These are phyloP conservation scores for Lapara coniferarum DNA, from an alignment of 2,888 invertebrate genomes.

Conservation along the genomic window DNA sequence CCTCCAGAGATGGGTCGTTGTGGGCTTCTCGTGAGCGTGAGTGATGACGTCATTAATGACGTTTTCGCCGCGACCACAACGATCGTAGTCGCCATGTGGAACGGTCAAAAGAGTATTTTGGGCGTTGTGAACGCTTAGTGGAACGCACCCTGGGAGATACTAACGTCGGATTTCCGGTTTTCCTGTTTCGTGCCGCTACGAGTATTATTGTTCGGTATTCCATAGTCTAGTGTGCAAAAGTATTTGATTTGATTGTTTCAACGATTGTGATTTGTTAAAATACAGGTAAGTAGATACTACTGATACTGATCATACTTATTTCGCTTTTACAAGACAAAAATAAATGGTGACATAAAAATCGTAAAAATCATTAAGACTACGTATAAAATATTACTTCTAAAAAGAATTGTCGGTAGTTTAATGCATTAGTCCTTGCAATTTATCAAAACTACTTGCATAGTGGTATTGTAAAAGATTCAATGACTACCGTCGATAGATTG, in stretches of 20 bases:
- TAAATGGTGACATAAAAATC: slow-evolving; percentile 19
- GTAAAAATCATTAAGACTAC: background rate
- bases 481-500: slow-evolving; percentile 4
- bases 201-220: too few species aligned
- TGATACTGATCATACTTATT: background rate
- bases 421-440: background rate
- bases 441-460: background rate
- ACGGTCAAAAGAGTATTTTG: too few species aligned
- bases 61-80: too few species aligned
- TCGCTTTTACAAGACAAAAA: background rate
- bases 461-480: background rate
- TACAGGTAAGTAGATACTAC: slow-evolving; percentile 11
- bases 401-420: slow-evolving; percentile 7
- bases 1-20: too few species aligned
- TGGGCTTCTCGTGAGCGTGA: too few species aligned
- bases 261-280: slow-evolving; percentile 1
- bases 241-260: background rate
- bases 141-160: too few species aligned
- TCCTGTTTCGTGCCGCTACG: background rate
- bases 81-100: too few species aligned
- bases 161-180: slow-evolving; percentile 12
- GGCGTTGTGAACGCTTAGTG: too few species aligned
- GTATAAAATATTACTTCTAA: background rate
- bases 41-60: too few species aligned
- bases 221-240: background rate